Evolutionary conservation across 2,797 vertebrate genomes (phyloP).

Genomic region (Tapera naevia): DNA sequence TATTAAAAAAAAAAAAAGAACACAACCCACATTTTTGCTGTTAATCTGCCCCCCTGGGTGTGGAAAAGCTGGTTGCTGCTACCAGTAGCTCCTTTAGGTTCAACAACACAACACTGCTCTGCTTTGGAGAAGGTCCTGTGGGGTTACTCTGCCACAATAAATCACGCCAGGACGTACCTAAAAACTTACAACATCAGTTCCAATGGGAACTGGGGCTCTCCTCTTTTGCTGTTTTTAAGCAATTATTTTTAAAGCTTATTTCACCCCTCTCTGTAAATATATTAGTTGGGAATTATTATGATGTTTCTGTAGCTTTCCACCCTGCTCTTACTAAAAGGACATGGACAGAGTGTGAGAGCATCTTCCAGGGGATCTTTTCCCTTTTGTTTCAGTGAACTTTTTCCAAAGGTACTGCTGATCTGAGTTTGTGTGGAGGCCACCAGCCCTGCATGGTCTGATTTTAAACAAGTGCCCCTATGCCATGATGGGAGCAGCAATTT

Average conservation of each 20-base stretch:
- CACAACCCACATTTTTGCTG: neutral
- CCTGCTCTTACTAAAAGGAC: fast-evolving
- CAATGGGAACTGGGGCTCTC: fast-evolving
- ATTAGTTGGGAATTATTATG: neutral
- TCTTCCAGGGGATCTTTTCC: neutral
- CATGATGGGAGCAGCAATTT: fast-evolving
- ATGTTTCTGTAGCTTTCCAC: fast-evolving
- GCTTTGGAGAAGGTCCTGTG: neutral
- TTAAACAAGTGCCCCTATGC: neutral
- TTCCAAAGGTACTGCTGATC: fast-evolving
- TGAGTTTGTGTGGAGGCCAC: fast-evolving
- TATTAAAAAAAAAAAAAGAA: neutral
- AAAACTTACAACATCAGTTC: neutral
- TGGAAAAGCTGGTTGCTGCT: neutral
- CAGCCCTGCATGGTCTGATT: fast-evolving
- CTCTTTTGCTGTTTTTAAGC: neutral
- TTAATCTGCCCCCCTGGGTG: neutral
- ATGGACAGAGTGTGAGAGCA: fast-evolving
- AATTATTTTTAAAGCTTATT: neutral
- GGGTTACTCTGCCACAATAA: neutral
- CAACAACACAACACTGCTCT: neutral
- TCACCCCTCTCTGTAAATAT: fast-evolving
- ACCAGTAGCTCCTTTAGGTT: neutral
- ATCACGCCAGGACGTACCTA: neutral
- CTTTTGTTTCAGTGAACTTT: neutral